Percentiles rank a stretch among this genome's conserved stretches.
Evolutionary conservation across 2,797 vertebrate genomes (phyloP).

Genomic region (Triplophysa yarkandensis): DNA sequence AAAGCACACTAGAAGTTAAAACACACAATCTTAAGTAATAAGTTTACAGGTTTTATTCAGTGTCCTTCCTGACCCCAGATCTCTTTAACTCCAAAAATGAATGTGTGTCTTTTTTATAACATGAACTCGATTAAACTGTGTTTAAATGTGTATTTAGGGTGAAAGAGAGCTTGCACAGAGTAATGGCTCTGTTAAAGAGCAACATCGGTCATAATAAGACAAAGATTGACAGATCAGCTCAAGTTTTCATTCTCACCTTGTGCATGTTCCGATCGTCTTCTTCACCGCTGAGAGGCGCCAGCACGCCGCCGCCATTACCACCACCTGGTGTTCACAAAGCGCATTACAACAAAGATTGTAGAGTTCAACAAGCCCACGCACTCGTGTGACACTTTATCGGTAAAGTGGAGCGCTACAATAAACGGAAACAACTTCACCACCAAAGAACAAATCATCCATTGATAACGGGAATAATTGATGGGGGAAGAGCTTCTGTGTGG

Average conservation of each 20-base stretch:
- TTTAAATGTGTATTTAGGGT: not conserved
- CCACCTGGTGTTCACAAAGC: slow-evolving; percentile 5
- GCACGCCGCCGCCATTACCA: not conserved
- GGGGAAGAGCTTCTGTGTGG: no score
- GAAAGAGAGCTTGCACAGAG: not conserved
- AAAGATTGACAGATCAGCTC: not conserved
- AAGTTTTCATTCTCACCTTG: slow-evolving; percentile 58
- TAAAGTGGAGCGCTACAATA: no score
- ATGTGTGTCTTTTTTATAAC: not conserved
- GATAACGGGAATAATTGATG: no score
- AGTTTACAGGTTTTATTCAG: not conserved
- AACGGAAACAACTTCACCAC: no score
- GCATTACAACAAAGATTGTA: not conserved
- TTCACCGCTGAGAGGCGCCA: not conserved
- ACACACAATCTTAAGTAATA: not conserved
- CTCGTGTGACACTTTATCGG: not conserved
- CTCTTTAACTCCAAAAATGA: not conserved
- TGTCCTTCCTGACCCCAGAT: slow-evolving; percentile 28
- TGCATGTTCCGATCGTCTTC: slow-evolving; percentile 43
- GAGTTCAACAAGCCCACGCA: not conserved
- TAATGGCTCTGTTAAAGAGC: no score
- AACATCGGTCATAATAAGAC: slow-evolving; percentile 4
- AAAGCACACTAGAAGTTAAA: not conserved
- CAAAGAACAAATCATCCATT: no score
- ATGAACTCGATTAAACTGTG: not conserved